Conservation (phyloP, 2,888 invertebrate genomes). For the Hirudinaria manillensis region DNA sequence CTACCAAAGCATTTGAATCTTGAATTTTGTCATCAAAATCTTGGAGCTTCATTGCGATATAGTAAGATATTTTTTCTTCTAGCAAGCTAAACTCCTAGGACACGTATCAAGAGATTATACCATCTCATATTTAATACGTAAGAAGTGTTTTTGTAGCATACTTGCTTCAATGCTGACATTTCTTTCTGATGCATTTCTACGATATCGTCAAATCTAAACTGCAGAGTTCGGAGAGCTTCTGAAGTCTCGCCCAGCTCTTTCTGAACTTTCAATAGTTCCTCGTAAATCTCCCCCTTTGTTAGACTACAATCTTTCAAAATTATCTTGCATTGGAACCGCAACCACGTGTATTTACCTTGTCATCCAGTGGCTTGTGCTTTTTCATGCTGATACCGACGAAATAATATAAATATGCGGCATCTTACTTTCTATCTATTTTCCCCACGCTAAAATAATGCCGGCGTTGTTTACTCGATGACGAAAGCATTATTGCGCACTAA, state of each 20-base stretch:
- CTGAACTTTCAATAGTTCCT: background rate
- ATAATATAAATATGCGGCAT: background rate
- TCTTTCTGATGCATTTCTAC: conserved; percentile 29
- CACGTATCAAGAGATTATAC: background rate
- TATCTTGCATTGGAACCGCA: background rate
- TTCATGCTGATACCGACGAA: background rate
- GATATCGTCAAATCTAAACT: conserved; percentile 26
- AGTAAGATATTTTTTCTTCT: conserved; percentile 26
- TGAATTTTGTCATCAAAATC: conserved; percentile 19
- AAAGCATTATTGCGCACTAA: too few relatives aligned
- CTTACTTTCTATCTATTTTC: background rate
- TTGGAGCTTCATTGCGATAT: conserved; percentile 15
- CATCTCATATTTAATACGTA: background rate
- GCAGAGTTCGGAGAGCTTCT: conserved; percentile 5
- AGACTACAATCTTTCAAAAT: background rate
- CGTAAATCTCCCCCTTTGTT: background rate
- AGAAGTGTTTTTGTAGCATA: background rate
- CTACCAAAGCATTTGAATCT: too few relatives aligned
- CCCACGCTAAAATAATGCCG: background rate
- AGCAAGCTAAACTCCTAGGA: conserved; percentile 14
- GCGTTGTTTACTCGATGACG: background rate
- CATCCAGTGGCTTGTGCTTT: conserved; percentile 2
- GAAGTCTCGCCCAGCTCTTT: background rate
- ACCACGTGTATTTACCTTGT: background rate
- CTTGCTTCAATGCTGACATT: conserved; percentile 24